These are phyloP conservation scores for Pseudomyrmex concolor DNA, from an alignment of 1,140 invertebrate genomes.

Conservation along the genomic window DNA sequence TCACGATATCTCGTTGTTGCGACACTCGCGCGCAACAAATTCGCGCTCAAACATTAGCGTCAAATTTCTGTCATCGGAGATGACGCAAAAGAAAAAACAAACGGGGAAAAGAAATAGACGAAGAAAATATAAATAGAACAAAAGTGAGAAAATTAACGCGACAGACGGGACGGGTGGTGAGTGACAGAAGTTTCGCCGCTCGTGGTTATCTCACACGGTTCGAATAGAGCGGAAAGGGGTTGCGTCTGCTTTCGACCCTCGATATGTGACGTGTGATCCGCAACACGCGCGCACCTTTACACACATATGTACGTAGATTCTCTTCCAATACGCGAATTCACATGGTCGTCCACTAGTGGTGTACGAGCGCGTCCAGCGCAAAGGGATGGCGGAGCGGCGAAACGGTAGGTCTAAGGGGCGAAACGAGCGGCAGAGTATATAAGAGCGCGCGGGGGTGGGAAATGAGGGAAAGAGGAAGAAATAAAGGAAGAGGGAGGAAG, in stretches of 20 bases:
- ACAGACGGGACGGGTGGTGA: neutral
- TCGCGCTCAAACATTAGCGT: neutral
- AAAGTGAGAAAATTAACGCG: conserved; percentile 42
- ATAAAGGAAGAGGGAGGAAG: conserved; percentile 23
- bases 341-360: conserved; percentile 7
- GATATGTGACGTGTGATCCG: conserved; percentile 62
- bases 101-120: neutral
- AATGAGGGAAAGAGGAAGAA: conserved; percentile 52
- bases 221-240: neutral
- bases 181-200: neutral
- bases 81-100: neutral
- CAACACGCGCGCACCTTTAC: neutral
- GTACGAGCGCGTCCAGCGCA: conserved; percentile 27
- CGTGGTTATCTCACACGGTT: conserved; percentile 2
- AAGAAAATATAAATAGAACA: conserved; percentile 12
- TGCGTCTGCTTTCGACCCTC: conserved; percentile 37
- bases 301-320: neutral
- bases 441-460: conserved; percentile 5
- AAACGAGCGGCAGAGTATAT: conserved; percentile 36
- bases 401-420: conserved; percentile 39
- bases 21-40: no score
- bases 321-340: conserved; percentile 40
- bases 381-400: neutral
- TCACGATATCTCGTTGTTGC: conserved; percentile 12
- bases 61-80: neutral